Conservation (phyloP, 2,113 vertebrate species). For the Martes martes region DNA sequence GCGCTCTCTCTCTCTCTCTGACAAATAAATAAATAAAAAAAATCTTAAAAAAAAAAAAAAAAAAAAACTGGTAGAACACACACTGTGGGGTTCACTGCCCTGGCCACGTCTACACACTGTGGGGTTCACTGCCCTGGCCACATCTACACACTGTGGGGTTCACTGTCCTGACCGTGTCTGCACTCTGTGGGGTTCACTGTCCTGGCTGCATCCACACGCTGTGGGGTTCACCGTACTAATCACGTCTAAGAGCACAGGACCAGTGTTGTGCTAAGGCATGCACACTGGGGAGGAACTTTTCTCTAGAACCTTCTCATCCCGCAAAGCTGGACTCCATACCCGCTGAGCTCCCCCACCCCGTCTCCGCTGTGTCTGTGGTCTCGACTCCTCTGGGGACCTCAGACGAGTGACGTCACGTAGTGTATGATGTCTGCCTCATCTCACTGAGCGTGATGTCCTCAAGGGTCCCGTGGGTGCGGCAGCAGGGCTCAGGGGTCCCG, state of each 20-base stretch:
- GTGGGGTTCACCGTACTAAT: too few relatives aligned
- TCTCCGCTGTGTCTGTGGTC: neutral
- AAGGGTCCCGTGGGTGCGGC: accelerated
- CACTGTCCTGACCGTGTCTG: accelerated
- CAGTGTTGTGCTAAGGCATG: neutral
- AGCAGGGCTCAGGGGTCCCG: neutral
- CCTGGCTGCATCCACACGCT: accelerated
- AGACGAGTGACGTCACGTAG: neutral
- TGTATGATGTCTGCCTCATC: accelerated
- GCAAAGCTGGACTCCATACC: neutral
- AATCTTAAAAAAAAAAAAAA: too few relatives aligned
- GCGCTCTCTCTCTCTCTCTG: too few relatives aligned
- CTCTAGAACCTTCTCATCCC: neutral
- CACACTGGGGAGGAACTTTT: accelerated
- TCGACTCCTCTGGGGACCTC: neutral
- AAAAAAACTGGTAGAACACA: neutral
- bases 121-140: too few relatives aligned
- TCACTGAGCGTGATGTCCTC: accelerated
- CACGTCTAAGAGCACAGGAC: neutral
- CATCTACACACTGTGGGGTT: accelerated
- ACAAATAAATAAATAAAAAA: too few relatives aligned
- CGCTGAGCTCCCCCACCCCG: neutral
- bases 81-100: too few relatives aligned
- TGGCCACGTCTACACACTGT: accelerated
- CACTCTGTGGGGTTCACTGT: neutral